phyloP scores from a whole-genome alignment of 2,113 vertebrate species.

The Jaculus jaculus region DNA sequence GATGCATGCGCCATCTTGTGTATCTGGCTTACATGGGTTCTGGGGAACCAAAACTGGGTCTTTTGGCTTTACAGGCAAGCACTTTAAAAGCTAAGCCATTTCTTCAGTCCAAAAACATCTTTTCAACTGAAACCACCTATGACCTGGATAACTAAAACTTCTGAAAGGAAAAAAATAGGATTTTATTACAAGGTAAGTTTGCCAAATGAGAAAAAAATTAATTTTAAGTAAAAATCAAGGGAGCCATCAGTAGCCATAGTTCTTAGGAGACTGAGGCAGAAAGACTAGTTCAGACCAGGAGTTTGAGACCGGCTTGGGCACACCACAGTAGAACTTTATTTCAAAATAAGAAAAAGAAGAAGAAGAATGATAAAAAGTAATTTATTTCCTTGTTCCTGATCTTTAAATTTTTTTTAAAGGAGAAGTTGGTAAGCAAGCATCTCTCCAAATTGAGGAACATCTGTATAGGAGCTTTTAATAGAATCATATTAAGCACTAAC shows the following conservation, averaged over 20 bases:
- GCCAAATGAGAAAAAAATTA: background rate
- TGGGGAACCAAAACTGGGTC: no score
- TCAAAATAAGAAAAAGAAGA: background rate
- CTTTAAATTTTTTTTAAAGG: slow-evolving; percentile 7
- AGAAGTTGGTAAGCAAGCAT: slow-evolving; percentile 22
- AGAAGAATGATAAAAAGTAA: background rate
- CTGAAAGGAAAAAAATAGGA: background rate
- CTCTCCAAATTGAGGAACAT: slow-evolving; percentile 28
- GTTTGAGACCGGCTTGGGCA: no score
- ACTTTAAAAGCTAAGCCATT: no score
- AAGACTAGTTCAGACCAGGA: no score
- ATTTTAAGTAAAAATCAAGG: background rate
- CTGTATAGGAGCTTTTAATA: slow-evolving; percentile 12
- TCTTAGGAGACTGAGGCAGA: no score
- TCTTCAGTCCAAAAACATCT: no score
- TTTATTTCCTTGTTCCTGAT: slow-evolving; percentile 2
- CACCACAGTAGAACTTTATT: no score
- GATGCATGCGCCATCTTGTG: no score
- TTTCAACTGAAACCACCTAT: slow-evolving; percentile 19
- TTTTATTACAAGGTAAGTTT: slow-evolving; percentile 19
- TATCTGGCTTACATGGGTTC: no score
- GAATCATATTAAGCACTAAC: background rate
- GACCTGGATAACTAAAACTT: background rate
- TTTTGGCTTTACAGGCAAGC: no score
- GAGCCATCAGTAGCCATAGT: no score